These are phyloP conservation scores for Lordiphosa mommai DNA, from an alignment of 1,140 invertebrate species.

Conservation along the genomic window DNA sequence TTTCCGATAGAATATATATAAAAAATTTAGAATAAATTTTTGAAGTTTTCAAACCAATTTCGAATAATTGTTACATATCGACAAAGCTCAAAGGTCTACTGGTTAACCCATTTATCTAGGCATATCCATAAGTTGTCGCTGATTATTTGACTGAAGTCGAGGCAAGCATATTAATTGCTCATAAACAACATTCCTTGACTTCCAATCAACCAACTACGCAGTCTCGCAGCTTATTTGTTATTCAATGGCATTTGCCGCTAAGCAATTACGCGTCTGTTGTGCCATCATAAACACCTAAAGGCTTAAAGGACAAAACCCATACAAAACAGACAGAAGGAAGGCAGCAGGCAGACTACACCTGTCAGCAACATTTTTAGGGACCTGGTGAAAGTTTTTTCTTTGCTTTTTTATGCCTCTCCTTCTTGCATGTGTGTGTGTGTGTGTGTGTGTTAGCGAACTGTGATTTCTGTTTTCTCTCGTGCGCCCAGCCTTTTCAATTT, in stretches of 20 bases:
- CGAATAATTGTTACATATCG: no score
- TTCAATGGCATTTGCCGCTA: constrained; percentile 53
- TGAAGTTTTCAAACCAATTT: no score
- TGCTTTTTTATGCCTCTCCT: constrained; percentile 40
- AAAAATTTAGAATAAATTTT: no score
- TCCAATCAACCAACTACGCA: no score
- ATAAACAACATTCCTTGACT: constrained; percentile 25
- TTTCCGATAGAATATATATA: no score
- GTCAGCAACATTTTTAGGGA: constrained; percentile 37
- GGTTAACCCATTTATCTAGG: not conserved
- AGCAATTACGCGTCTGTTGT: constrained; percentile 58
- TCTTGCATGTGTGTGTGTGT: constrained; percentile 1
- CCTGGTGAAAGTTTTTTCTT: constrained; percentile 40
- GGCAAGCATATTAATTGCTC: constrained; percentile 62
- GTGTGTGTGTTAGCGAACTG: constrained; percentile 30
- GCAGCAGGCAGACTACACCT: constrained; percentile 31
- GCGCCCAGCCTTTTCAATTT: constrained; percentile 48
- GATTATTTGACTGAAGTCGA: constrained; percentile 5
- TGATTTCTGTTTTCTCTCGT: constrained; percentile 52
- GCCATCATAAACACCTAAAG: constrained; percentile 59
- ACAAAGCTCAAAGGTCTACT: not conserved
- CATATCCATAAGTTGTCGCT: not conserved
- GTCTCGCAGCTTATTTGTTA: constrained; percentile 47
- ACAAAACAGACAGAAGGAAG: constrained; percentile 1
- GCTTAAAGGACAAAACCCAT: constrained; percentile 42